Base-by-base conservation (phyloP, 2,888 invertebrate genomes). In the Phyllotreta cruciferae region DNA sequence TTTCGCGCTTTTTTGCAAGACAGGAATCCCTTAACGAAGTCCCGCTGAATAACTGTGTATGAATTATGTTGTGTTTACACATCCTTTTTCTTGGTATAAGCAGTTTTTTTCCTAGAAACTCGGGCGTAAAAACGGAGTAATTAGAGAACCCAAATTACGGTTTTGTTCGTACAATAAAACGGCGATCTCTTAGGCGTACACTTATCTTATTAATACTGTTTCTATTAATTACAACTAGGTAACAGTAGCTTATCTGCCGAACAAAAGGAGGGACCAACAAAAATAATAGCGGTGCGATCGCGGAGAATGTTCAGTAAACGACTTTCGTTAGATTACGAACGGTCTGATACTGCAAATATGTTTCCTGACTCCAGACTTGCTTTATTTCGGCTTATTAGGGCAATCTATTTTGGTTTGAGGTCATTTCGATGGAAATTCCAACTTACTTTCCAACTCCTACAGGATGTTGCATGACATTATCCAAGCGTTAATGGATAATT, bases 141-240 rank as follows among this genome's bases (percentile, higher is more conserved):
- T 24, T 24, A 24, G 24, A 24, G 24, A 1, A 24, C 24, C 24
- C 2, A 24, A 24, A 24, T 41, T 41, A n/a, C 44, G 10, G 44
- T 10, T 44, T 44, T 11, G 44, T 44, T 41, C n/a, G 13, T 10
- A 13, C 47, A 47, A 47, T 47, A 24, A 47, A 47, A 47, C 47
- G 47, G 47, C 10, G 11, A 14, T 64, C 49, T 53, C 60, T 45
- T 56, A 39, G 55, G 38, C 61, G 55, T 39, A 35, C 34, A 41
- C 36, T 8, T 56, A 67, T 65, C 42, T 55, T 53, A 66, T 69
- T 69, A 67, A 67, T 69, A 65, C 67, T 66, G 69, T 65, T 67
- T 65, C 67, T 70, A 68, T 70, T 68, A 71, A 74, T 71, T 73
- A 72, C 63, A 63, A 24, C 67, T 64, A 69, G 44, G 44, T 44